Base-by-base conservation (phyloP, 2,113 vertebrate genomes). In the Chlamydotis undulata region DNA sequence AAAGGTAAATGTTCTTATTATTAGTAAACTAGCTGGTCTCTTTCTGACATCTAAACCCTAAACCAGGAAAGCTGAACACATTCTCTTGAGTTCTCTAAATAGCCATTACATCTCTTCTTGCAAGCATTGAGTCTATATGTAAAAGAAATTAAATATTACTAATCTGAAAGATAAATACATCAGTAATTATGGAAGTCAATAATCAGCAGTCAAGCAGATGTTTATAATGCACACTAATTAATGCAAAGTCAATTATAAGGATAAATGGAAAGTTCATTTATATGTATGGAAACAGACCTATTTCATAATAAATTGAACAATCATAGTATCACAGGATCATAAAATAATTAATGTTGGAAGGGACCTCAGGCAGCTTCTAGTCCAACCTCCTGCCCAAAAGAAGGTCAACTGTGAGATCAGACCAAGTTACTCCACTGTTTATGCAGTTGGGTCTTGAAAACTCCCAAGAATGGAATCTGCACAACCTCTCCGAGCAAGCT, bases 141-240 rank as follows among this genome's bases (percentile, higher is more conserved):
- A 95, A 88, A 69, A 77, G 26, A 86, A 90, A 90, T 64, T 49
- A 84, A 91, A 55, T 89, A 68, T 69, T 65, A 61, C 14, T 69
- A 35, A 86, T 69, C 67, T 70, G 71, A 93, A 95, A 77, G 63
- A 60, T 50, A 93, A 93, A 89, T 86, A 73, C 22, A 76, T 24
- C 0, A 0, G 6, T 88, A 83, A 69, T 83, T 86, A 65, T 22
- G 28, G 59, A 88, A 86, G 63, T 88, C 75, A 83, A n/a, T 18
- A 91, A 43, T 78, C 55, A 81, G 53, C 52, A 74, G 63, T 69
- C 63, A 88, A 88, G 50, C 22, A 67, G 73, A 52, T 85, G 35
- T 80, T 83, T 76, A 37, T 65, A 73, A 60, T 52, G 67, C 79
- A 69, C 3, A 76, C 9, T 43, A 69, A 78, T 80, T 90, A 83